Base-by-base conservation (phyloP, 2,113 vertebrate genomes). In the Bungarus multicinctus region DNA sequence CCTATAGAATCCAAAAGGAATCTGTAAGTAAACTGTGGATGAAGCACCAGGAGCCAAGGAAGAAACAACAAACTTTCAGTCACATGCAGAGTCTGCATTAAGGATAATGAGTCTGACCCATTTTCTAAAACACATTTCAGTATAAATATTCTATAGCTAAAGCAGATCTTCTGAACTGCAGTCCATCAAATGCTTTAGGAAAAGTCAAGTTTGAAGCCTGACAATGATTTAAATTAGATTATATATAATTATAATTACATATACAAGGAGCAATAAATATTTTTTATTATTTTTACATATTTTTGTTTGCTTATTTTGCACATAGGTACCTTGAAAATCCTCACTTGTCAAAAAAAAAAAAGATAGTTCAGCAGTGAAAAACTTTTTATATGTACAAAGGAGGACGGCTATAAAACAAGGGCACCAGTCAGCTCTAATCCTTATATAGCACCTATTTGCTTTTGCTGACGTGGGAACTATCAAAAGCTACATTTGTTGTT, bases 401-500 rank as follows among this genome's bases (percentile, higher is more conserved):
- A 23, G 18, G 55, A 53, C 1, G 3, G 88, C 60, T 47, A 86
- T 90, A 53, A 90, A 55, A 18, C 8, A n/a, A 90, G 14, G 23
- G 20, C 5, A 34, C 53, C 23, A 85, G 43, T 94, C 89, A 85
- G n/a, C 23, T 85, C 47, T 86, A 45, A 55, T 92, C 94, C 92
- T 27, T 55, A 3, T 88, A 43, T 14, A 93, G 7, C 39, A 86
- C n/a, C 30, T 34, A 30, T 2, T 10, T 89, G n/a, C 60, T 94
- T 94, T 94, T 91, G 86, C 89, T 18, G 50, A 6, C 3, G 39
- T 87, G 1, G 20, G 23, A 88, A 34, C 3, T 91, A n/a, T 85
- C 55, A 91, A 95, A 92, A 50, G 52, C 23, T 57, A 87, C 93
- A 89, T 12, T 69, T 3, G 50, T 85, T 25, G 88, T 93, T 90